Base-by-base conservation (phyloP, 2,797 vertebrate genomes). In the Epinephelus awoara region DNA sequence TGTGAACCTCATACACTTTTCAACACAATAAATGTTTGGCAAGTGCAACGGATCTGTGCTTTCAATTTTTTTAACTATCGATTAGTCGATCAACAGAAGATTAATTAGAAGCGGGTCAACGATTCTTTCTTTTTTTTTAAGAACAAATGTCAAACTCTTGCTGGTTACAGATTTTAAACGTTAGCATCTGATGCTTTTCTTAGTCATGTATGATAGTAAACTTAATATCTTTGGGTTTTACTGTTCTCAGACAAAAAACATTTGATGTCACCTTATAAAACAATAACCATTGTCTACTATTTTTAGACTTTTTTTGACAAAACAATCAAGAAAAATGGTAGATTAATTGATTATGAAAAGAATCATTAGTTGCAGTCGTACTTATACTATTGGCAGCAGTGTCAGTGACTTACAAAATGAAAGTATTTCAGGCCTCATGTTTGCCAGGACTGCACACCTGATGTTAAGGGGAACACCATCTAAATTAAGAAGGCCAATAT, bases 21-120 rank as follows among this genome's bases (percentile, higher is more conserved):
- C 90, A 89, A 85, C 85, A 85, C 83, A 95, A 94, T 95, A 95
- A 96, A 96, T 94, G 92, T 94, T 92, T 91, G 91, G 82, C 87
- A 94, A 94, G 69, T 89, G 84, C 85, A 88, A 74, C 63, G 67
- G 62, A 78, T 75, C 64, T 82, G 54, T 79, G 73, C 59, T 71
- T 68, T 72, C 11, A 61, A 15, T 80, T 61, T 29, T 61, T 66
- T 27, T 29, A 23, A 17, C 15, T 34, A 9, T 38, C 0, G 0
- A n/a, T 55, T 11, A 11, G 18, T n/a, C 7, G 8, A 51, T 19
- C 0, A 1, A 34, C 18, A 51, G 14, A 19, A 66, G 40, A 52
- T 23, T 1, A 1, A 58, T 29, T 15, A 34, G 13, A 54, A 23
- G 34, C 3, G 5, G 34, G 17, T n/a, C 6, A 56, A 21, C 0